Evolutionary conservation across 2,797 vertebrate genomes (phyloP).

Genomic region (Alca torda): DNA sequence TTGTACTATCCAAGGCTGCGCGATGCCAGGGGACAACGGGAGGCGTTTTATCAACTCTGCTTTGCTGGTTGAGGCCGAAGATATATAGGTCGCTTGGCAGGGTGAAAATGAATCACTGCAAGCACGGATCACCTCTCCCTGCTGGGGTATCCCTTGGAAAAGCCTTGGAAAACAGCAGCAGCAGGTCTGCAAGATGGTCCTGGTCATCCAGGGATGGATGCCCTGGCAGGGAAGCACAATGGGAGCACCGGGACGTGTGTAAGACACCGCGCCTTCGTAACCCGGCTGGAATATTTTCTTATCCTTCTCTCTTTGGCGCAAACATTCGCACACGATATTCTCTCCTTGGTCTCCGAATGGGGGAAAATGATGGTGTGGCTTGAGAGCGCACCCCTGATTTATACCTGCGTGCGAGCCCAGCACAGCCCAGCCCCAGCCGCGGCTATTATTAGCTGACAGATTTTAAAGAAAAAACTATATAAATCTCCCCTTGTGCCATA

Average conservation of each 20-base stretch:
- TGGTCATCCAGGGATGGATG: neutral
- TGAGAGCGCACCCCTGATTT: conserved; percentile 62
- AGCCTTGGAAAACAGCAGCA: neutral
- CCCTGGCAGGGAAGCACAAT: neutral
- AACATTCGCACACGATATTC: neutral
- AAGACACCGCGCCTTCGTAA: neutral
- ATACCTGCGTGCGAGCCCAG: conserved; percentile 60
- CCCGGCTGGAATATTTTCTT: neutral
- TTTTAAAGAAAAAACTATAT: conserved; percentile 76
- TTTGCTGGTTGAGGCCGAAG: neutral
- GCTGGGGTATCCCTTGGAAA: neutral
- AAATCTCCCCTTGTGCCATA: conserved; percentile 77
- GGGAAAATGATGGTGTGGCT: conserved; percentile 30
- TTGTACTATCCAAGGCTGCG: conserved; percentile 38
- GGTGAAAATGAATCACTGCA: neutral
- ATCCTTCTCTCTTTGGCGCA: neutral
- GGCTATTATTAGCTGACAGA: conserved; percentile 77
- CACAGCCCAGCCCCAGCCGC: conserved; percentile 53
- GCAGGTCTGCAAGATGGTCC: neutral
- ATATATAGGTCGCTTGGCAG: neutral
- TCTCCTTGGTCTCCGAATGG: neutral
- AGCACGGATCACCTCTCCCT: neutral
- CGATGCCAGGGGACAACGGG: neutral
- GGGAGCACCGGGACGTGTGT: neutral
- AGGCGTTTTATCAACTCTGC: neutral